Evolutionary conservation across 2,113 vertebrate species (phyloP), one percentile per base, ranked within the genome.

Genomic region (Gymnorhina tibicen): DNA sequence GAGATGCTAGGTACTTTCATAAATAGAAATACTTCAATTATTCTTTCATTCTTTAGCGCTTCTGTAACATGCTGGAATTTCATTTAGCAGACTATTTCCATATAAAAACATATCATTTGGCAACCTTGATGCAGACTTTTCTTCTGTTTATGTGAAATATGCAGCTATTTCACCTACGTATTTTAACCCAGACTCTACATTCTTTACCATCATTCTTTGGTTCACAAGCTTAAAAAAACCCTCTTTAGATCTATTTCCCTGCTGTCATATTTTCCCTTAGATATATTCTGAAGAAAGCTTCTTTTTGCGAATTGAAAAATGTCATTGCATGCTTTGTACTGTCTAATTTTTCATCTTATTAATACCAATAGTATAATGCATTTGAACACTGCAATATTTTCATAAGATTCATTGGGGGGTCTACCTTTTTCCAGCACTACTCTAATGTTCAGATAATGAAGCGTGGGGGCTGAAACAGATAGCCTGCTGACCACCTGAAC

Each of bases 321-420:
- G 91, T 96, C 94, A 91, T 88, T 83, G 95, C 69, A 79, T 92
- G 79, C 96, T 91, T 92, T 96, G 92, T 92, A 94, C 67, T 80
- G 85, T 47, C 77, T 97, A 97, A 98, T 97, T 98, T 97, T 97
- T 97, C 88, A 96, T 98, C 86, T 86, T 98, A 95, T 97, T 98
- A 97, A 96, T 97, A 93, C 91, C 77, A 96, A 94, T 79, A 96
- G 89, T 85, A 94, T 58, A 93, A 97, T 85, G 64, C 60, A 95
- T 96, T 97, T 39, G 56, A 97, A 93, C 85, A 84, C 90, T 1
- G 26, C 69, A 89, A 96, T 97, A 93, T 97, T 98, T 97, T 97
- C 96, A 95, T 97, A 97, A 95, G 96, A 97, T 97, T 98, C 96
- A 88, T 37, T 87, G 55, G 96, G 96, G 96, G 96, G 95, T 96